phyloP scores from a whole-genome alignment of 2,113 vertebrate species.

The Gavialis gangeticus region DNA sequence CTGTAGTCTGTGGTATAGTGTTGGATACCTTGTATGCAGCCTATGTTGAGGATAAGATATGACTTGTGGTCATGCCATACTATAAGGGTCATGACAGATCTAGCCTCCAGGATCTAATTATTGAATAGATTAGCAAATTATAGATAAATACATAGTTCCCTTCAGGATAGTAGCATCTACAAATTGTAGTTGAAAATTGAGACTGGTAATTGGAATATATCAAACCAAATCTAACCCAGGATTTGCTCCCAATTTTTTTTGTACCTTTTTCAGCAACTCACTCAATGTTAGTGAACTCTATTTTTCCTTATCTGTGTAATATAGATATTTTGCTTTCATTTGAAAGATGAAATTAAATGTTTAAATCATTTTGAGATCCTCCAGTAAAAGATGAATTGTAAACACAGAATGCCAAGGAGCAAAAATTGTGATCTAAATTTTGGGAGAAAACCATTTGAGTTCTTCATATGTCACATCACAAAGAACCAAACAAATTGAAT shows the following conservation, averaged over 20 bases:
- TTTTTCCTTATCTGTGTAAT: background rate
- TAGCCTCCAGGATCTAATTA: background rate
- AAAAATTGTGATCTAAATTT: background rate
- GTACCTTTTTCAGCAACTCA: background rate
- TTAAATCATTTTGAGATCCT: background rate
- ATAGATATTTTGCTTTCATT: background rate
- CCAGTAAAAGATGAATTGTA: background rate
- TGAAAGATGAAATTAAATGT: background rate
- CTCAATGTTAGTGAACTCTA: background rate
- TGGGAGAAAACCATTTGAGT: background rate
- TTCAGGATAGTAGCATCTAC: background rate
- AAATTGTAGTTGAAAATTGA: background rate
- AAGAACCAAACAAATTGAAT: background rate
- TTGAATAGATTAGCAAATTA: accelerated
- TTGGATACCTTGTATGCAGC: background rate
- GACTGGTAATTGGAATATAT: background rate
- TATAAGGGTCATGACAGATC: background rate
- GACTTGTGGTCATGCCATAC: background rate
- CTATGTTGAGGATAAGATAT: background rate
- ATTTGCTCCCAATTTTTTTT: accelerated
- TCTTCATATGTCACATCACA: background rate
- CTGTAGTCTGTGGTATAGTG: background rate
- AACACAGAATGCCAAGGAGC: background rate
- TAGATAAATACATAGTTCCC: background rate
- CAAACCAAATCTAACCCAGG: background rate